Conservation (phyloP, 2,113 vertebrate genomes). For the Lamprologus lemairii region DNA sequence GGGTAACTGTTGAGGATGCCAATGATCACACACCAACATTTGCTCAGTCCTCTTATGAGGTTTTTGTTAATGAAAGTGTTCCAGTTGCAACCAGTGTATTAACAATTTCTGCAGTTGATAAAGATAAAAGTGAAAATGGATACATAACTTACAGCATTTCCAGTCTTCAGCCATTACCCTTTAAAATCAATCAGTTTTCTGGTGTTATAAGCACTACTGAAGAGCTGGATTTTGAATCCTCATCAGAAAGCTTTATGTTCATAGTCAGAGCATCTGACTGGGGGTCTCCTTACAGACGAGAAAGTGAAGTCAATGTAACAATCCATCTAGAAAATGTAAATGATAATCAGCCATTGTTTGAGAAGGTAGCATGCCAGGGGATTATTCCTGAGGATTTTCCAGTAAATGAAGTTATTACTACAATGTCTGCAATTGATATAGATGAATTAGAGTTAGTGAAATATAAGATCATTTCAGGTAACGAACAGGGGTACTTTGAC, state of each 20-base stretch:
- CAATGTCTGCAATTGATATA: conserved; percentile 93
- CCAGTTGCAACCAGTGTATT: conserved; percentile 78
- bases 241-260: conserved; percentile 85
- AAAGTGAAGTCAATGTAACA: conserved; percentile 91
- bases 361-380: conserved; percentile 90
- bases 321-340: conserved; percentile 89
- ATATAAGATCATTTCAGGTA: conserved; percentile 94
- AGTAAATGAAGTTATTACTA: conserved; percentile 84
- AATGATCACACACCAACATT: conserved; percentile 91
- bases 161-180: conserved; percentile 81
- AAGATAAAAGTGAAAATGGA: conserved; percentile 90
- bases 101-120: conserved; percentile 81
- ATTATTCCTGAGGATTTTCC: conserved; percentile 86
- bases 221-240: conserved; percentile 92
- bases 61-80: conserved; percentile 88
- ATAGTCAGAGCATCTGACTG: conserved; percentile 93
- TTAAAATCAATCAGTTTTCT: conserved; percentile 93
- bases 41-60: conserved; percentile 77
- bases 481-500: conserved; percentile 87
- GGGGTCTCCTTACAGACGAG: conserved; percentile 93
- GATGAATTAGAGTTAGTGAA: conserved; percentile 93
- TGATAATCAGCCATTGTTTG: conserved; percentile 93
- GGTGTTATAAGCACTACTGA: conserved; percentile 85
- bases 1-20: conserved; percentile 80
- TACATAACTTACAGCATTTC: conserved; percentile 96